phyloP scores from a whole-genome alignment of 1,140 invertebrate species.

The Phthorimaea operculella region DNA sequence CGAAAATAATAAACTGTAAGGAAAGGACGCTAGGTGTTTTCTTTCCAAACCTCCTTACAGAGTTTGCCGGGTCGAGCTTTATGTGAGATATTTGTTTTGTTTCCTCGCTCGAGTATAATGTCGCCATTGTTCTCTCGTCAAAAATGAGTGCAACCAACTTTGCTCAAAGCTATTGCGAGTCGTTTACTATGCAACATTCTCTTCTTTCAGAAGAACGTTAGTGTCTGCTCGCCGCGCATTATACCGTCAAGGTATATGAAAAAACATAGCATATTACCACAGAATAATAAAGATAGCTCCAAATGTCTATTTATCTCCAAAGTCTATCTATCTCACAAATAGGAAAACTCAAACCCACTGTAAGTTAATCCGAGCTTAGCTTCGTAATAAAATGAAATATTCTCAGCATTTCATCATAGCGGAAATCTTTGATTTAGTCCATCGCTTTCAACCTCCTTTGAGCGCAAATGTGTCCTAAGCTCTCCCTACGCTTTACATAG shows the following conservation, averaged over 20 bases:
- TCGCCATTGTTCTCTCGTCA: constrained; percentile 21
- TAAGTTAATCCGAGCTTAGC: no score
- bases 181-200: constrained; percentile 14
- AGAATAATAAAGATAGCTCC: no score
- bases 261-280: no score
- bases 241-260: no score
- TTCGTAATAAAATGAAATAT: no score
- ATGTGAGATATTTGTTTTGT: constrained; percentile 15
- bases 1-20: constrained; percentile 17
- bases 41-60: constrained; percentile 13
- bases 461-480: neutral
- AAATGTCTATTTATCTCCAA: no score
- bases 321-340: no score
- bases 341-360: no score
- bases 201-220: neutral
- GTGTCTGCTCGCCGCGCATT: no score
- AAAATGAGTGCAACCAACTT: constrained; percentile 16
- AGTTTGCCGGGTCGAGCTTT: constrained; percentile 15
- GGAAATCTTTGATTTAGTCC: no score
- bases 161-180: constrained; percentile 14
- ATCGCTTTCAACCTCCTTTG: no score
- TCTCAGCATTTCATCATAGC: no score
- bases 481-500: neutral
- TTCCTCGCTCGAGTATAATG: constrained; percentile 13
- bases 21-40: constrained; percentile 6